These are phyloP conservation scores for Stigmatopora nigra DNA, from an alignment of 2,113 vertebrate species.

Conservation along the genomic window DNA sequence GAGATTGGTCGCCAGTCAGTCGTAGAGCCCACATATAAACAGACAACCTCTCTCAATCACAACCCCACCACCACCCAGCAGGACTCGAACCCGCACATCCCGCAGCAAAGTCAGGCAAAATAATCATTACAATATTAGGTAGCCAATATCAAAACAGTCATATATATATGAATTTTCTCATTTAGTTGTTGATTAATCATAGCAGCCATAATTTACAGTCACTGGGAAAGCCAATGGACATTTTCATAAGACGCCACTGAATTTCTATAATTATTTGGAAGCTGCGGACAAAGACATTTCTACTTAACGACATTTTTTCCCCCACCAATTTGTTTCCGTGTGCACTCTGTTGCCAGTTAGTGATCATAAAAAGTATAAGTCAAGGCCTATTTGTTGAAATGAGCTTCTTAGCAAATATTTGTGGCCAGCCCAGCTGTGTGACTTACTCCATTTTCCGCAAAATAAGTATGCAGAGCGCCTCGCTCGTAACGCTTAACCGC, in stretches of 20 bases:
- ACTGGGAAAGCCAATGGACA: no score
- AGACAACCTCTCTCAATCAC: no score
- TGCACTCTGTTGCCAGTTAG: not conserved
- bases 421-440: not conserved
- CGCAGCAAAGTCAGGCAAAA: no score
- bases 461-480: not conserved
- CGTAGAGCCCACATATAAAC: no score
- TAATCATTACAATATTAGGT: no score
- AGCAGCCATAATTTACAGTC: no score
- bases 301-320: not conserved
- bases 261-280: not conserved
- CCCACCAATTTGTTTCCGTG: not conserved
- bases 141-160: no score
- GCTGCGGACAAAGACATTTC: not conserved
- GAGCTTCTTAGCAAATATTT: constrained; percentile 1
- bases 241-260: not conserved
- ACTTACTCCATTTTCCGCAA: not conserved
- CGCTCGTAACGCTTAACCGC: not conserved
- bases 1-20: no score
- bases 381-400: not conserved
- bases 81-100: no score
- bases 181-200: no score
- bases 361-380: not conserved
- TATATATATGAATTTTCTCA: no score
- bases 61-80: no score